Percentiles rank a stretch among this genome's conserved stretches.
These are phyloP conservation scores for Zaprionus capensis DNA, from an alignment of 1,140 invertebrate genomes.

Conservation along the genomic window DNA sequence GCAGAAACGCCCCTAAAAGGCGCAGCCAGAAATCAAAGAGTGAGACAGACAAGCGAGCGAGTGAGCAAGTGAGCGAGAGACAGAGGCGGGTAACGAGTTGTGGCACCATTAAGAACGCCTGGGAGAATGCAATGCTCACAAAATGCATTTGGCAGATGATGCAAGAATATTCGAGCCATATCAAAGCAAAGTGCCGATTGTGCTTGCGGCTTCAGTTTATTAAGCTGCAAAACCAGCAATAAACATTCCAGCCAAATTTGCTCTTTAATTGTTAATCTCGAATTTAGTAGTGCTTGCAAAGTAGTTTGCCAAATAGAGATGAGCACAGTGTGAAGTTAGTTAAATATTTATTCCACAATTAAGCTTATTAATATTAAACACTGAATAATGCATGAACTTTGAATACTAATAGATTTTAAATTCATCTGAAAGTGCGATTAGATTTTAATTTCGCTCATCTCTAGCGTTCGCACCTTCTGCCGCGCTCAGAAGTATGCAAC, in stretches of 20 bases:
- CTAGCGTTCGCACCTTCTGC: constrained; percentile 3
- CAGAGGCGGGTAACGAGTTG: background rate
- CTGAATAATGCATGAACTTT: background rate
- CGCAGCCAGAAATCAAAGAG: background rate
- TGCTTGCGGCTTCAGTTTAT: background rate
- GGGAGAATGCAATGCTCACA: constrained; percentile 14
- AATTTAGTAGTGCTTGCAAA: background rate
- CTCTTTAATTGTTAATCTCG: background rate
- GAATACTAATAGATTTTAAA: background rate
- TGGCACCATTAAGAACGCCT: constrained; percentile 21
- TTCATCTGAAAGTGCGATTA: background rate
- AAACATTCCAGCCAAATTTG: background rate
- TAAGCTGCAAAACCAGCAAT: background rate
- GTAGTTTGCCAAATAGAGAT: background rate
- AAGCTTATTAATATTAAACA: background rate
- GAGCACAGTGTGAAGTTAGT: background rate
- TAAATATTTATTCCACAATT: background rate
- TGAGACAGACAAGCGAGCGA: background rate
- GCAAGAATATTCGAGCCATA: background rate
- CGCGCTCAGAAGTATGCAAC: constrained; percentile 28
- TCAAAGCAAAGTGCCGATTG: background rate
- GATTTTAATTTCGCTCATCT: background rate
- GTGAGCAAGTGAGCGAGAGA: background rate
- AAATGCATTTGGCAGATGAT: constrained; percentile 8
- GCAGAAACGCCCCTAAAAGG: constrained; percentile 39